These are phyloP conservation scores for Rhinatrema bivittatum DNA, from an alignment of 2,797 vertebrate genomes.

Conservation along the genomic window DNA sequence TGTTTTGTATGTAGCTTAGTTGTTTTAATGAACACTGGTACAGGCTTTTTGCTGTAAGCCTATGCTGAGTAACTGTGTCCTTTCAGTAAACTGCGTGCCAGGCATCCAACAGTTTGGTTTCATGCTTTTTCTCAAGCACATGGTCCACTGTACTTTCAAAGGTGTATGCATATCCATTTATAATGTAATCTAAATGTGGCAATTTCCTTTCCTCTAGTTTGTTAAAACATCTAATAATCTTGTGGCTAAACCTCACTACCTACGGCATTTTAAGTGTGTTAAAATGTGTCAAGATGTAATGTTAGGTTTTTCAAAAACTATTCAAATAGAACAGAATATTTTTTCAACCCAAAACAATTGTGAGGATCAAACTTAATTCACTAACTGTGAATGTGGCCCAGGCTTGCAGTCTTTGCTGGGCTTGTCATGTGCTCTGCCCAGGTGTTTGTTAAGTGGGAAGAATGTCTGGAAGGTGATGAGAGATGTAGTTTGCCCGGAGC, in stretches of 20 bases:
- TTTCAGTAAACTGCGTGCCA: conserved; percentile 8
- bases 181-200: neutral
- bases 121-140: too few species aligned
- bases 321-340: conserved; percentile 16
- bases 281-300: conserved; percentile 8
- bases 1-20: too few species aligned
- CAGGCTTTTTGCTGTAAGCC: too few species aligned
- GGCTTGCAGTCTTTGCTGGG: conserved; percentile 39
- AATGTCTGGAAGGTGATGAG: conserved; percentile 36
- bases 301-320: conserved; percentile 20
- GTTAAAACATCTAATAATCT: neutral
- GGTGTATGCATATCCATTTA: neutral
- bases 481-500: conserved; percentile 40
- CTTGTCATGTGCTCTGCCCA: conserved; percentile 39
- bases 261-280: conserved; percentile 13
- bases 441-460: conserved; percentile 51
- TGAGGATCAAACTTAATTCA: conserved; percentile 44
- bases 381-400: conserved; percentile 39
- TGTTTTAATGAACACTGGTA: too few species aligned
- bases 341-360: conserved; percentile 34
- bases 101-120: too few species aligned
- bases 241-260: conserved; percentile 6
- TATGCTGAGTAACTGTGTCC: conserved; percentile 14
- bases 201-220: conserved; percentile 1
- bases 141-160: neutral